Percentiles rank a stretch among this genome's conserved stretches.
These are phyloP conservation scores for Bombyx huttoni DNA, from an alignment of 2,888 invertebrate genomes.

Conservation along the genomic window DNA sequence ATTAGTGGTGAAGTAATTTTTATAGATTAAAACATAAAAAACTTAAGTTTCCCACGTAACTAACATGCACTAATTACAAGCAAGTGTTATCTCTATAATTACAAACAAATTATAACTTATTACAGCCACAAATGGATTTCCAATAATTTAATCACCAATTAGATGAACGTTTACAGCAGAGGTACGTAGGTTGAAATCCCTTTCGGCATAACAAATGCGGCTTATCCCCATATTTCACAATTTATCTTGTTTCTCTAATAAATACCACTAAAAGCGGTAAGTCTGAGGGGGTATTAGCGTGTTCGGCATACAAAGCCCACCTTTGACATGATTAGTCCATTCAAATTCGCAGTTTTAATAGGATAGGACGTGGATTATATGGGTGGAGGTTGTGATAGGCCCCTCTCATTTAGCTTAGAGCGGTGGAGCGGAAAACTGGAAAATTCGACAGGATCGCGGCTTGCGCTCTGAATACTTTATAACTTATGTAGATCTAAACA, in stretches of 20 bases:
- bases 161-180: neutral
- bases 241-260: neutral
- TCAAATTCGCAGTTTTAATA: slow-evolving; percentile 26
- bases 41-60: neutral
- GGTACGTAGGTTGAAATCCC: neutral
- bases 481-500: slow-evolving; percentile 9
- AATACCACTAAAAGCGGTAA: neutral
- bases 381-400: slow-evolving; percentile 14
- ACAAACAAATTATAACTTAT: neutral
- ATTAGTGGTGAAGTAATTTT: too few species aligned
- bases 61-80: neutral
- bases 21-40: neutral
- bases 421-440: slow-evolving; percentile 28
- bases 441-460: slow-evolving; percentile 20
- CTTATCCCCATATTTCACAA: neutral
- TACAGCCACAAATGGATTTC: neutral
- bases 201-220: neutral
- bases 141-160: neutral
- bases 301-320: slow-evolving; percentile 21
- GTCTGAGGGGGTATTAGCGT: slow-evolving; percentile 10
- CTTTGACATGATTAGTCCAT: slow-evolving; percentile 33
- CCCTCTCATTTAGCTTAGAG: slow-evolving; percentile 41
- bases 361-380: slow-evolving; percentile 22
- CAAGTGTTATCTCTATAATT: neutral
- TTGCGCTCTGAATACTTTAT: slow-evolving; percentile 24